Base-by-base conservation (phyloP, 2,888 invertebrate species). In the Dasysyrphus albostriatus region DNA sequence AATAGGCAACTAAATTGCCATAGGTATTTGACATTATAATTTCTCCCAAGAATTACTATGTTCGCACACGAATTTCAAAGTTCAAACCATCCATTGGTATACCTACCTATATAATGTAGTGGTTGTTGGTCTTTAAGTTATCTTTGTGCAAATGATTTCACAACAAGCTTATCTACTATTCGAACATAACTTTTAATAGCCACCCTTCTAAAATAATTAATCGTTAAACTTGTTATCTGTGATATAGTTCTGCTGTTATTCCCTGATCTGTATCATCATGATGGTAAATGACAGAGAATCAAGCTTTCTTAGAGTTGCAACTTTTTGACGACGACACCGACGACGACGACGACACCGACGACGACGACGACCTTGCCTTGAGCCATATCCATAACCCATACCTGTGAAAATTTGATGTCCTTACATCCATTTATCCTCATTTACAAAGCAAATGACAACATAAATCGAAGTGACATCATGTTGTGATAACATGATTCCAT, bases 391-490 rank as follows among this genome's bases (percentile, higher is more conserved):
- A n/a, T n/a, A 63, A 61, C 49, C 12, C 9, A 34, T 54, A 54
- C 69, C 69, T 69, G 67, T 34, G 34, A 19, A 67, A 67, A 49
- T 49, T 65, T 47, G 47, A 65, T 47, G 47, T 61, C 14, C 24
- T 39, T 65, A 69, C 37, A 61, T 39, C 24, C 39, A 24, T 24
- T 3, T 3, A 61, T 42, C 39, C 39, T 51, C 32, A 16, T 42
- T 8, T n/a, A 72, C 54, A 72, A 59, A 73, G 37, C 37, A 39
- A 67, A 61, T 74, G 59, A 73, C 73, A 73, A 73, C 83, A 58
- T 65, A 83, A 83, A 83, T 74, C 79, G 63, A 63, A 80, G 83
- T 83, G 79, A 83, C 80, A 80, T 83, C 83, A 83, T 79, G 69
- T 65, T 70, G 74, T 79, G 80, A 83, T 83, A 83, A 83, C 79